Evolutionary conservation across 1,140 invertebrate genomes (phyloP).

Genomic region (Drosophila ohnishii): DNA sequence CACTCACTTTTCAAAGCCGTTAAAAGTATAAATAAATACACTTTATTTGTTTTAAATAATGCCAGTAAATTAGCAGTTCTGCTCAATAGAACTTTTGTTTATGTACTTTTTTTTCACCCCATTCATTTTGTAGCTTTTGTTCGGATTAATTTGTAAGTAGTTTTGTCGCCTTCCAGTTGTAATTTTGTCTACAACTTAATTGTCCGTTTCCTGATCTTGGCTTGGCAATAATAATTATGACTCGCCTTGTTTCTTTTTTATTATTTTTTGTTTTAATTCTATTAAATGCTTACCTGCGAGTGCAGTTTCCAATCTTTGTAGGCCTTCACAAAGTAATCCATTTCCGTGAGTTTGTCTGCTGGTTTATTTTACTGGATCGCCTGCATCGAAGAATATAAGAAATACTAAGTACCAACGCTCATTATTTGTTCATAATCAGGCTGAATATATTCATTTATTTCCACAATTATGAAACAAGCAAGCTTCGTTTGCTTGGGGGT

Average conservation of each 20-base stretch:
- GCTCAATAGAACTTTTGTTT: conserved; percentile 11
- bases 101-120: conserved; percentile 6
- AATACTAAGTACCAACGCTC: conserved; percentile 47
- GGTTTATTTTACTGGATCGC: conserved; percentile 25
- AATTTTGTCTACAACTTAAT: conserved; percentile 22
- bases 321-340: conserved; percentile 82
- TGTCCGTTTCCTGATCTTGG: conserved; percentile 25
- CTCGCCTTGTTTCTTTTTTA: not conserved
- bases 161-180: conserved; percentile 23
- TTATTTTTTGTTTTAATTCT: not conserved
- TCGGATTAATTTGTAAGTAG: conserved; percentile 15
- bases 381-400: conserved; percentile 58
- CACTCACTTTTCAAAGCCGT: not conserved
- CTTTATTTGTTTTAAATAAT: conserved; percentile 15
- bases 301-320: conserved; percentile 83
- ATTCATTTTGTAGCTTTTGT: conserved; percentile 18
- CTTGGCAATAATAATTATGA: conserved; percentile 21
- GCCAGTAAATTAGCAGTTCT: conserved; percentile 17
- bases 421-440: conserved; percentile 13
- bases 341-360: conserved; percentile 51
- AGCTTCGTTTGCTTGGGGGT: not conserved
- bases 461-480: conserved; percentile 39
- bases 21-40: conserved; percentile 9
- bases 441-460: conserved; percentile 13
- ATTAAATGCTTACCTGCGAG: conserved; percentile 67